These are phyloP conservation scores for Pseudorhiza aurosa DNA, from an alignment of 30 jellyfish, hydroid and myxozoan genomes.

Conservation along the genomic window DNA sequence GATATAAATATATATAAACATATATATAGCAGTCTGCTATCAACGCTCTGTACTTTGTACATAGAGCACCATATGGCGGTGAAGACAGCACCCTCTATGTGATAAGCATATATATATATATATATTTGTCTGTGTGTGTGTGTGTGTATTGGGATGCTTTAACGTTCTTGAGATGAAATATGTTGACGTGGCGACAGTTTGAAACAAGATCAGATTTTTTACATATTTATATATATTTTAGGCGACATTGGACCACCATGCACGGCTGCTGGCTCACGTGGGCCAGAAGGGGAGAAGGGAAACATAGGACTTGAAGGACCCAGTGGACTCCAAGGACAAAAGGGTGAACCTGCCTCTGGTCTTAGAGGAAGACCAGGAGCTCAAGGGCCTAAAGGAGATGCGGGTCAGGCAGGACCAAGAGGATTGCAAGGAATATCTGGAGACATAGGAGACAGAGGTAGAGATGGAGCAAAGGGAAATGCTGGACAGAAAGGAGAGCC, in stretches of 20 bases:
- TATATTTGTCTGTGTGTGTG: too few relatives aligned
- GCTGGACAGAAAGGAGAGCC: constrained; percentile 75
- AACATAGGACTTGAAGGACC: constrained; percentile 71
- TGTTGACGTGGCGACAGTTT: too few relatives aligned
- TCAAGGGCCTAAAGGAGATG: constrained; percentile 66
- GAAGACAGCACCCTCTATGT: too few relatives aligned
- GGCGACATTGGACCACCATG: constrained; percentile 82
- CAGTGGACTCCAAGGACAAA: constrained; percentile 68
- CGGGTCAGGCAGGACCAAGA: constrained; percentile 67
- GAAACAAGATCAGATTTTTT: too few relatives aligned
- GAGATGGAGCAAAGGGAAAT: constrained; percentile 60
- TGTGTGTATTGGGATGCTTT: too few relatives aligned
- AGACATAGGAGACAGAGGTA: constrained; percentile 41
- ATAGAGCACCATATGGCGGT: too few relatives aligned
- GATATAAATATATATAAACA: too few relatives aligned
- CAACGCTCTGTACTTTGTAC: too few relatives aligned
- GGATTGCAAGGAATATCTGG: constrained; percentile 74
- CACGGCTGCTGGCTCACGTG: constrained; percentile 58
- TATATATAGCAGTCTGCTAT: too few relatives aligned
- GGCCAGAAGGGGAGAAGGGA: constrained; percentile 79
- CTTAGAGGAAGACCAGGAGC: constrained; percentile 74
- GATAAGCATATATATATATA: too few relatives aligned
- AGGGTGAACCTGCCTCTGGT: constrained; percentile 78
- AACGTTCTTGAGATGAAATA: too few relatives aligned
- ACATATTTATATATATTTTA: too few relatives aligned